These are phyloP conservation scores for Calliscelio sp. DNA, from an alignment of 2,888 invertebrate species.

Conservation along the genomic window DNA sequence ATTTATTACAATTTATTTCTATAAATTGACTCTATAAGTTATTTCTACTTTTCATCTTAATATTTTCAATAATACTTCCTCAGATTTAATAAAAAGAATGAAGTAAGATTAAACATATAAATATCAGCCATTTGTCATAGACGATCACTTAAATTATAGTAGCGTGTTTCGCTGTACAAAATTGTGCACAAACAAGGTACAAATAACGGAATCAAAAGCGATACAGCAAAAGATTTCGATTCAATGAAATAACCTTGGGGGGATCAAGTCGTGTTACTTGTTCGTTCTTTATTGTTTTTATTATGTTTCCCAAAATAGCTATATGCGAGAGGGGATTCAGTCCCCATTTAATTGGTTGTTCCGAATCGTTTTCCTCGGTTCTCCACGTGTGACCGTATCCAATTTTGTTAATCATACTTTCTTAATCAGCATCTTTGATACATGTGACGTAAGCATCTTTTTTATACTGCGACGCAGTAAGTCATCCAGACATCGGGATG, in stretches of 20 bases:
- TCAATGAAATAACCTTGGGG: conserved; percentile 38
- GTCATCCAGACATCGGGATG: too few species aligned
- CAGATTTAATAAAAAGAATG: too few species aligned
- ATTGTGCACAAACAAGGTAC: conserved; percentile 18
- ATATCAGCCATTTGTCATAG: too few species aligned
- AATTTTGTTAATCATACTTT: conserved; percentile 70
- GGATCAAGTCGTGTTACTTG: conserved; percentile 49
- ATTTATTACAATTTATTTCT: too few species aligned
- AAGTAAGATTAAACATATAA: too few species aligned
- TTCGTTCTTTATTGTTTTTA: conserved; percentile 60
- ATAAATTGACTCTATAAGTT: too few species aligned
- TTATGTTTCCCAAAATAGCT: conserved; percentile 63
- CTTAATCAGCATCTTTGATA: conserved; percentile 70
- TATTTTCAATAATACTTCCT: too few species aligned
- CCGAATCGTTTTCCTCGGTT: conserved; percentile 57
- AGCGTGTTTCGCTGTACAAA: not conserved
- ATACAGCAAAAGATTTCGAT: conserved; percentile 24
- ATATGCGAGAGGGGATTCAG: conserved; percentile 46
- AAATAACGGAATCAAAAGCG: conserved; percentile 10
- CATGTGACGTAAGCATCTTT: conserved; percentile 63
- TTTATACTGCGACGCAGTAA: conserved; percentile 52
- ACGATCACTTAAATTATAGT: too few species aligned
- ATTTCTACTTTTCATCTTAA: too few species aligned
- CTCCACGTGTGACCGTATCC: conserved; percentile 68
- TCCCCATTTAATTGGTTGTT: conserved; percentile 62